Conservation (phyloP, 2,797 vertebrate genomes). For the Mallotus villosus region DNA sequence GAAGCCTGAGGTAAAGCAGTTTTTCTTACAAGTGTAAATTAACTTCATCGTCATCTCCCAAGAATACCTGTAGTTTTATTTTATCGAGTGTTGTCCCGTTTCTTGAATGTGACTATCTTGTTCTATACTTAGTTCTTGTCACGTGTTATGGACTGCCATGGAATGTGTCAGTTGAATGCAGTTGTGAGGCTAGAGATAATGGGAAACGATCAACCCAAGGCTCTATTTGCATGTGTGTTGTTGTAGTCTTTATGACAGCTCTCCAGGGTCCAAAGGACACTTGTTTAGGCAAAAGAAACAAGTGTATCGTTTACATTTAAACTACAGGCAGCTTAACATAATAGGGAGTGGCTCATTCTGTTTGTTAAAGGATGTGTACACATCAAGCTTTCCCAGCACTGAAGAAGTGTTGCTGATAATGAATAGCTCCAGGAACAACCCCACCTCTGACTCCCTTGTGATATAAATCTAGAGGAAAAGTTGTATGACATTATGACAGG, state of each 20-base stretch:
- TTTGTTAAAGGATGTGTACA: slow-evolving; percentile 43
- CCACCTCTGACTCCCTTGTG: neutral
- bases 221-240: slow-evolving; percentile 24
- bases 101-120: neutral
- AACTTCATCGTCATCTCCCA: neutral
- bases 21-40: slow-evolving; percentile 42
- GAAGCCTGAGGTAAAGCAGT: slow-evolving; percentile 57
- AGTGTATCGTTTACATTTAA: slow-evolving; percentile 36
- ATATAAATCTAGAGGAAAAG: neutral
- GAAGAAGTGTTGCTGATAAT: neutral
- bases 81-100: neutral
- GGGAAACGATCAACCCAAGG: slow-evolving; percentile 17
- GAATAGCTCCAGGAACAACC: neutral
- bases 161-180: slow-evolving; percentile 54
- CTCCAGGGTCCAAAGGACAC: slow-evolving; percentile 53
- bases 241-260: slow-evolving; percentile 11
- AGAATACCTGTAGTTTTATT: neutral
- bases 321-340: slow-evolving; percentile 16
- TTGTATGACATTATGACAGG: neutral
- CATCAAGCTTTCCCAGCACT: slow-evolving; percentile 22
- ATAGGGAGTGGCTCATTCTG: slow-evolving; percentile 32
- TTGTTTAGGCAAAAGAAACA: slow-evolving; percentile 38
- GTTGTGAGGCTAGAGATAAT: slow-evolving; percentile 24
- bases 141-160: slow-evolving; percentile 33
- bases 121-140: slow-evolving; percentile 17